Evolutionary conservation across 30 jellyfish, hydroid and myxozoan species (phyloP).

Genomic region (Aurelia aurita): DNA sequence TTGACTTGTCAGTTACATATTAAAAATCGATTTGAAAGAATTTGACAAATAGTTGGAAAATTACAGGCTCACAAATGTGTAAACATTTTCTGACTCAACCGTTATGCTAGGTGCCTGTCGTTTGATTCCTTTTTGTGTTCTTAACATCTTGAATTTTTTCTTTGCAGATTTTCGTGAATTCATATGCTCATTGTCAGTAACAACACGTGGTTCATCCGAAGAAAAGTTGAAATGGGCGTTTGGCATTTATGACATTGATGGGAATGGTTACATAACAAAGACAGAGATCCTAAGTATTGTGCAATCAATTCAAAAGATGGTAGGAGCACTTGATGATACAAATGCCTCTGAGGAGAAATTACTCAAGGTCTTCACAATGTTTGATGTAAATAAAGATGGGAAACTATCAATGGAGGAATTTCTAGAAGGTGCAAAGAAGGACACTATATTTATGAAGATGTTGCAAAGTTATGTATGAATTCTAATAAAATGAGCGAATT

Average conservation of each 20-base stretch:
- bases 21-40: too few species aligned
- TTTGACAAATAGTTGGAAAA: too few species aligned
- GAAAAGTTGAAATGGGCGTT: constrained; percentile 92
- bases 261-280: constrained; percentile 88
- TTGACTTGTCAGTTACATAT: too few species aligned
- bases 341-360: constrained; percentile 73
- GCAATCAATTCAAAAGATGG: constrained; percentile 83
- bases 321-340: constrained; percentile 84
- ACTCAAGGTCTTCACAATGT: constrained; percentile 60
- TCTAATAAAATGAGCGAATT: too few species aligned
- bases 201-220: constrained; percentile 89
- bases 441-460: constrained; percentile 83
- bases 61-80: too few species aligned
- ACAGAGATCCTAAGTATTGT: constrained; percentile 81
- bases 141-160: not conserved
- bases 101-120: too few species aligned
- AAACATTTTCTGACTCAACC: too few species aligned
- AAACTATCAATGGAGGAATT: constrained; percentile 84
- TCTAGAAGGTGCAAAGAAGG: constrained; percentile 85
- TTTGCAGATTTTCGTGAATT: constrained; percentile 89
- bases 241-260: constrained; percentile 87
- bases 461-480: constrained; percentile 65
- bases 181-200: constrained; percentile 89
- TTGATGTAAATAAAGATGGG: constrained; percentile 86
- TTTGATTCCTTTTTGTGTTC: too few species aligned